Conservation (phyloP, 1,140 invertebrate genomes). For the Pissodes strobi region DNA sequence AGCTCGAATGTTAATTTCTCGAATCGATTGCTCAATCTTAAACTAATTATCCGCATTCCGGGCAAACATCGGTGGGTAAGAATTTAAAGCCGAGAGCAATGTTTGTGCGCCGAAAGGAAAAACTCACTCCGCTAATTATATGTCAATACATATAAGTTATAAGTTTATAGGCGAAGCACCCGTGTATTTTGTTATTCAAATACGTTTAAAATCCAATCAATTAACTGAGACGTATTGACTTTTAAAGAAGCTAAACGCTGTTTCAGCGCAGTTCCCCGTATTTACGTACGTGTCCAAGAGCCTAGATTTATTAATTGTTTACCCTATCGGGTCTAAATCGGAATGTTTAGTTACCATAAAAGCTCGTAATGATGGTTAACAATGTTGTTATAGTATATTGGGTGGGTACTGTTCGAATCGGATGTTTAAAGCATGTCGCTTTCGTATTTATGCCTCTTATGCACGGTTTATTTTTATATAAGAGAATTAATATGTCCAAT, state of each 20-base stretch:
- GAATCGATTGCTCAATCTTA: too few relatives aligned
- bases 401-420: too few relatives aligned
- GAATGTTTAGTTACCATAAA: conserved; percentile 7
- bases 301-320: conserved; percentile 33
- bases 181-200: conserved; percentile 38
- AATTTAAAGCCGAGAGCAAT: conserved; percentile 25
- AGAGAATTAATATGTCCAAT: too few relatives aligned
- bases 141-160: too few relatives aligned
- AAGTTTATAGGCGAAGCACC: conserved; percentile 12
- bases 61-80: conserved; percentile 23
- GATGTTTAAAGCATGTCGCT: too few relatives aligned
- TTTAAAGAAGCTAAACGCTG: conserved; percentile 39
- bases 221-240: conserved; percentile 41
- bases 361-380: too few relatives aligned
- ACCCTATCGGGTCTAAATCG: conserved; percentile 7
- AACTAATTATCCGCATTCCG: conserved; percentile 13
- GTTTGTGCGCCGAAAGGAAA: conserved; percentile 23
- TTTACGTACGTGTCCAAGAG: conserved; percentile 45
- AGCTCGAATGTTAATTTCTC: too few relatives aligned
- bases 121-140: conserved; percentile 34
- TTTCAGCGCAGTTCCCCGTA: conserved; percentile 24
- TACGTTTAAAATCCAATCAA: conserved; percentile 45
- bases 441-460: too few relatives aligned
- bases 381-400: too few relatives aligned
- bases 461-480: too few relatives aligned